These are phyloP conservation scores for Leptonema lineaticorne DNA, from an alignment of 1,140 invertebrate species.

Conservation along the genomic window DNA sequence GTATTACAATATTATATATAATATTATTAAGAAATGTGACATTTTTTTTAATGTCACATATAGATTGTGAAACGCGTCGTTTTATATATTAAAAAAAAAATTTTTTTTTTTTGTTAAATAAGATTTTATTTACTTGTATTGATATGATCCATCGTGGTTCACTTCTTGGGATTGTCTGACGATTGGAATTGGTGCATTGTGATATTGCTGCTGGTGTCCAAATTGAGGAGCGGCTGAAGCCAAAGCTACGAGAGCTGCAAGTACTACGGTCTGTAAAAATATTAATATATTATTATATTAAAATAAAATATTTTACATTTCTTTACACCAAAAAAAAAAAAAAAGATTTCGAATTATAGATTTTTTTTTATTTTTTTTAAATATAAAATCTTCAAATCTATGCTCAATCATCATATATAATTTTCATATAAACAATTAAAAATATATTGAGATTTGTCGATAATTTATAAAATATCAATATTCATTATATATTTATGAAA, in stretches of 20 bases:
- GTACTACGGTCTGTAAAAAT: conserved; percentile 47
- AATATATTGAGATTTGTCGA: too few species aligned
- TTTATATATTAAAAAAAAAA: neutral
- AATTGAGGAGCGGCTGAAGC: conserved; percentile 50
- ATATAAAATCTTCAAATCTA: neutral
- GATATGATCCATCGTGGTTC: conserved; percentile 67
- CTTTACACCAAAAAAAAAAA: neutral
- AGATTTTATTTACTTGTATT: conserved; percentile 59
- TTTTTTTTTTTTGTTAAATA: neutral
- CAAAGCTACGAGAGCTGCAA: conserved; percentile 48
- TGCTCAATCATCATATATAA: too few species aligned
- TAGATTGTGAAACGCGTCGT: neutral
- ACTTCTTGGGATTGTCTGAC: conserved; percentile 62
- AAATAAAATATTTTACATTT: neutral
- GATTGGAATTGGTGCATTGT: conserved; percentile 53
- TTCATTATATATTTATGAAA: too few species aligned
- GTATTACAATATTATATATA: too few species aligned
- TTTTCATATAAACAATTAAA: too few species aligned
- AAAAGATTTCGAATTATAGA: neutral
- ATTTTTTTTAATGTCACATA: neutral
- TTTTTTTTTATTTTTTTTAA: neutral
- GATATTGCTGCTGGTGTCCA: conserved; percentile 43
- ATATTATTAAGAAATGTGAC: too few species aligned
- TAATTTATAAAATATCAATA: too few species aligned
- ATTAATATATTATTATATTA: neutral